Base-by-base conservation (phyloP, 2,797 vertebrate genomes). In the Heteromormyrus szaboi region DNA sequence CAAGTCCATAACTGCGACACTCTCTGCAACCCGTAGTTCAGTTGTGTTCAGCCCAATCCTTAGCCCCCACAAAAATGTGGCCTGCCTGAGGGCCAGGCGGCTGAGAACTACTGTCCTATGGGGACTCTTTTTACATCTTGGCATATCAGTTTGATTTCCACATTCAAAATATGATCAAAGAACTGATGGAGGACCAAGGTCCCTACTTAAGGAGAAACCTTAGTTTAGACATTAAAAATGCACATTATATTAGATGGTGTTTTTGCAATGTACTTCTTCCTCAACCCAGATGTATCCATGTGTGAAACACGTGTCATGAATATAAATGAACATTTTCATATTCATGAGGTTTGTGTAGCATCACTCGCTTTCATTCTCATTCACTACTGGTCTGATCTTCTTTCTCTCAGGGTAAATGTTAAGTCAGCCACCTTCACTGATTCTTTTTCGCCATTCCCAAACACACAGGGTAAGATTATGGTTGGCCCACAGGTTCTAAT, bases 341-440 rank as follows among this genome's bases (percentile, higher is more conserved):
- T 91, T 92, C 91, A 91, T 91, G 90, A 92, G 85, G 44, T 81
- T 88, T 89, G 51, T 83, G 87, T 56, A 56, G 72, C 85, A 59
- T 46, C 88, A 51, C 88, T 89, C 62, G 33, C 89, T 90, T 87
- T 91, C 89, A 87, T 86, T 37, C 86, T 91, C 92, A 92, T 94
- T 94, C 91, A 93, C 90, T 92, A 91, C 93, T 94, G 92, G 93
- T 95, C 89, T 95, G 94, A 93, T 95, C 92, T 94, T 95, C 91
- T 95, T 92, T 94, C 92, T 93, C 89, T 92, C 93, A 95, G 94
- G 94, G 90, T 94, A 93, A 95, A 86, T 91, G 94, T 94, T 93
- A 92, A 91, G 91, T 91, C 91, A 90, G 90, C 92, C 93, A 93
- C 88, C 94, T 93, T 95, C 94, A 94, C 92, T 94, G 94, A 92